Percentiles rank a stretch among this genome's conserved stretches.
These are phyloP conservation scores for Dorcus hopei DNA, from an alignment of 2,888 invertebrate species.

Conservation along the genomic window DNA sequence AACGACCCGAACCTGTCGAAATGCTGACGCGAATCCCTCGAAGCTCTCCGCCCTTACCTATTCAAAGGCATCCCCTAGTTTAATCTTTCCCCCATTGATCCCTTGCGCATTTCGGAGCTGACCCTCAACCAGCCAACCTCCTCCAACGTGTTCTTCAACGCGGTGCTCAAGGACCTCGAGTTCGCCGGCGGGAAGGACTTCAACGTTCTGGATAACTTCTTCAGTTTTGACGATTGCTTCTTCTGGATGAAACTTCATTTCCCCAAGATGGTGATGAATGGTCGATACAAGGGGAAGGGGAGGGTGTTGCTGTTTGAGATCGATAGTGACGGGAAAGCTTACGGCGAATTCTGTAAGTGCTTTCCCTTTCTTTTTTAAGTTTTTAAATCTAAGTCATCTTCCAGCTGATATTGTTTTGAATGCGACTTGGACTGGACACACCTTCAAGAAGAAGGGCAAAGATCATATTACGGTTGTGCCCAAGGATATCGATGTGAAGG, in stretches of 20 bases:
- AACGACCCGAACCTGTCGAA: constrained; percentile 35
- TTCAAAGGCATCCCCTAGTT: constrained; percentile 39
- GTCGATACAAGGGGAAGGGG: constrained; percentile 36
- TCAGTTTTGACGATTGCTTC: background rate
- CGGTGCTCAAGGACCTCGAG: constrained; percentile 27
- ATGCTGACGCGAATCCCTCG: constrained; percentile 33
- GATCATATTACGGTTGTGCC: background rate
- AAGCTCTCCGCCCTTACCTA: constrained; percentile 31
- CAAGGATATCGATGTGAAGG: constrained; percentile 9
- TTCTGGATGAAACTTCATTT: constrained; percentile 5
- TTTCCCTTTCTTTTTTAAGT: background rate
- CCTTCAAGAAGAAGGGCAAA: constrained; percentile 1
- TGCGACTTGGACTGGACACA: background rate
- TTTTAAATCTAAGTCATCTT: background rate
- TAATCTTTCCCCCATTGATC: constrained; percentile 37
- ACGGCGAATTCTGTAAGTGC: constrained; percentile 4
- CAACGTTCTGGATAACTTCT: constrained; percentile 23
- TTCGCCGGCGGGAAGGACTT: constrained; percentile 30
- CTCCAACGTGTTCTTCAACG: constrained; percentile 31
- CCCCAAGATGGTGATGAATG: constrained; percentile 28
- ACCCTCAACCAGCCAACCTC: constrained; percentile 32
- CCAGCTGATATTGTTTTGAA: background rate
- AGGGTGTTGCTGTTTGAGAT: constrained; percentile 33
- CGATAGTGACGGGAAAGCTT: constrained; percentile 17
- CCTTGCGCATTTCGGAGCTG: constrained; percentile 33